Evolutionary conservation across 2,888 invertebrate species (phyloP).

Genomic region (Odontocerum albicorne): DNA sequence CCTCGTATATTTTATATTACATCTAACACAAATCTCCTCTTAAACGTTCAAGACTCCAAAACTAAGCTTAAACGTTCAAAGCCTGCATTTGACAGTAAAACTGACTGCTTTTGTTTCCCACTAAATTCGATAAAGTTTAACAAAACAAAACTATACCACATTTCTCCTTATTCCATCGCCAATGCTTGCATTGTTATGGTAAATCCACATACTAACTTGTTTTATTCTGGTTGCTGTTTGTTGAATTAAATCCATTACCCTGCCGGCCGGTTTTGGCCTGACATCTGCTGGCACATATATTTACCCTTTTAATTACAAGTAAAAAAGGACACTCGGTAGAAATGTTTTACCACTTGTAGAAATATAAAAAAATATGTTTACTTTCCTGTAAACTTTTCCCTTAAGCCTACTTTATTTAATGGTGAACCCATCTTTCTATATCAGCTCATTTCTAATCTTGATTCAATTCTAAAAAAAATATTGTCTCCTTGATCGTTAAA

Average conservation of each 20-base stretch:
- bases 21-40: neutral
- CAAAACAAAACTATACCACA: neutral
- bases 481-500: too few species aligned
- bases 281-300: constrained; percentile 29
- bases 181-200: neutral
- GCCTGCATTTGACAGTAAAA: constrained; percentile 27
- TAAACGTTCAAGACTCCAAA: neutral
- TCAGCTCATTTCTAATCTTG: too few species aligned
- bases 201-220: neutral
- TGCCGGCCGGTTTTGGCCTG: constrained; percentile 23
- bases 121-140: constrained; percentile 6
- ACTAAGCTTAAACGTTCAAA: constrained; percentile 12
- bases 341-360: too few species aligned
- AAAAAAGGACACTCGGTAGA: too few species aligned
- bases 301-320: too few species aligned
- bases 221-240: neutral
- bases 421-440: too few species aligned
- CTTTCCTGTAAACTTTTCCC: too few species aligned
- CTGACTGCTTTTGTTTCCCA: constrained; percentile 17
- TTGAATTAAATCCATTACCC: neutral
- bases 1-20: neutral
- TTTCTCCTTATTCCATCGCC: neutral
- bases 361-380: too few species aligned
- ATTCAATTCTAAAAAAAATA: too few species aligned
- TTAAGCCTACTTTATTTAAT: too few species aligned